Base-by-base conservation (phyloP, 2,888 invertebrate genomes). In the Lasioglossum oenotherae region DNA sequence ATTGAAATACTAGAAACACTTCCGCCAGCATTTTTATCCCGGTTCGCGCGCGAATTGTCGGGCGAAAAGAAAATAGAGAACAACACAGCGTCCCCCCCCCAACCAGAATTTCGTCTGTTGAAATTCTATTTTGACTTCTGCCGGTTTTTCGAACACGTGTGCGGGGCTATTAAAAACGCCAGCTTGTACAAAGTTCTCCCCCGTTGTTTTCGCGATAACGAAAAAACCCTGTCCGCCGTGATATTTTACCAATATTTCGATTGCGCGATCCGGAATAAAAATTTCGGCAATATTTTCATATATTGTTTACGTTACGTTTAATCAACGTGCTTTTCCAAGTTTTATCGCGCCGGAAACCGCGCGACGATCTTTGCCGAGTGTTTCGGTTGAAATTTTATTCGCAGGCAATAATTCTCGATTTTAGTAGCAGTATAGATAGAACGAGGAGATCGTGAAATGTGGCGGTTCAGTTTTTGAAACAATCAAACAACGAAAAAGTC, bases 1-100 rank as follows among this genome's bases (percentile, higher is more conserved):
- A 86, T 86, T 78, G 86, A 86, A 86, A 86, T 81, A 81, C 86
- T 78, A 46, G 79, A 76, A 86, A 86, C 75, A 86, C 81, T 76
- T 81, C 78, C 73, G n/a, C 27, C 44, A 31, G n/a, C 2, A 23
- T 60, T 60, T 84, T 75, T 46, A 71, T 14, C 53, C 14, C 44
- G 4, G 35, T 14, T 35, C 12, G 38, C 72, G 27, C 41, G 27
- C 49, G 38, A 23, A 80, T 41, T 69, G 74, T 41, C 46, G 35
- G 27, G 77, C 74, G 60, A n/a, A n/a, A 60, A 38, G 80, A 31
- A 69, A 71, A 80, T 57, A 67, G 75, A 49, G 71, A 44, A 41
- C 31, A 60, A 53, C 60, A 69, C 27, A 69, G 1, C 1, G 3
- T 19, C 44, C 1, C 46, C 14, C 14, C 6, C 27, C n/a, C 41